A percentile compares a stretch with the other conserved stretches of the same genome.
These are phyloP conservation scores for Nettapus auritus DNA, from an alignment of 2,113 vertebrate species.

Conservation along the genomic window DNA sequence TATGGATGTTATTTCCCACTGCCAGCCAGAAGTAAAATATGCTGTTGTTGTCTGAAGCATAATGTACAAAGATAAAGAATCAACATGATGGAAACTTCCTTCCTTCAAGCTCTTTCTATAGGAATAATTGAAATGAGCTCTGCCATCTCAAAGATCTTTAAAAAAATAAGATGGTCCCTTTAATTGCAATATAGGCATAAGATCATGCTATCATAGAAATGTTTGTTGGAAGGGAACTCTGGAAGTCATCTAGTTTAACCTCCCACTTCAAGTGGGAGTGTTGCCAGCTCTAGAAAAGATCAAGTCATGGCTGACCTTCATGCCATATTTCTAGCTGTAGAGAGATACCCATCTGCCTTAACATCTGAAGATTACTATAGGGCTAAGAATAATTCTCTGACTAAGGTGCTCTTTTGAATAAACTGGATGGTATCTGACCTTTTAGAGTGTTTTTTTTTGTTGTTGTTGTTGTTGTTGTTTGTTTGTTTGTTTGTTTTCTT, in stretches of 20 bases:
- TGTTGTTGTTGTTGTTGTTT: too few species aligned
- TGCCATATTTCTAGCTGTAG: background rate
- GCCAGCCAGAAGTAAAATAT: background rate
- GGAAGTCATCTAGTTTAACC: background rate
- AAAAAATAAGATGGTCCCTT: background rate
- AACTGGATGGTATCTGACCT: background rate
- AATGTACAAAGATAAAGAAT: background rate
- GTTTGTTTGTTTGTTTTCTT: too few species aligned
- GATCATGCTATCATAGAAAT: background rate
- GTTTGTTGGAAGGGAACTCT: background rate
- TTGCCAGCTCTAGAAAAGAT: conserved; percentile 12
- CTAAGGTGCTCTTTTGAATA: background rate
- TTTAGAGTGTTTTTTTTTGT: background rate
- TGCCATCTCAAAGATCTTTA: background rate
- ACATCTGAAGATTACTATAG: background rate
- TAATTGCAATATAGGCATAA: background rate
- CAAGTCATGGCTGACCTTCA: background rate
- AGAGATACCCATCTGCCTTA: background rate
- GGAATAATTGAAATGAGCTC: background rate
- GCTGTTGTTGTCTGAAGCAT: background rate
- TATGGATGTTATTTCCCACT: background rate
- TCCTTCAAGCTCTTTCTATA: background rate
- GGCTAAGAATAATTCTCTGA: conserved; percentile 34
- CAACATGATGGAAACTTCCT: background rate
- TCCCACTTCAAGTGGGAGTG: background rate